phyloP scores from a whole-genome alignment of 2,113 vertebrate genomes.

The Synodontis membranacea region DNA sequence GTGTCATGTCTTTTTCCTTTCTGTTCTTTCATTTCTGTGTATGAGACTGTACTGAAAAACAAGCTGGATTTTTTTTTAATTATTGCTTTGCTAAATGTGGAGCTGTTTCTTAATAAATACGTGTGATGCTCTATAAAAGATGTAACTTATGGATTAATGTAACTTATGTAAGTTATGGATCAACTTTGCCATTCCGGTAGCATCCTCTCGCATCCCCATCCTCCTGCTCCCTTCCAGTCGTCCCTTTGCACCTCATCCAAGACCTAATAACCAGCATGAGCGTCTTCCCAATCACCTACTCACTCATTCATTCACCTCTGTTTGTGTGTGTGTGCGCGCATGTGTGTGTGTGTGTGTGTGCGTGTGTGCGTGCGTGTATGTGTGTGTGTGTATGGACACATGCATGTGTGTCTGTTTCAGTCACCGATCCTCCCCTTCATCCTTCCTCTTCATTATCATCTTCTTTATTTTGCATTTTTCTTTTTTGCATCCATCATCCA shows the following conservation, averaged over 20 bases:
- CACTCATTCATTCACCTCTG: constrained; percentile 55
- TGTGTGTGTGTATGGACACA: constrained; percentile 56
- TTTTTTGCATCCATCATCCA: constrained; percentile 37
- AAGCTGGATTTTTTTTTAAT: neutral
- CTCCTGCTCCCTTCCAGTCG: constrained; percentile 38
- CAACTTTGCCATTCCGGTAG: constrained; percentile 71
- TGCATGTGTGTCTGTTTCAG: constrained; percentile 57
- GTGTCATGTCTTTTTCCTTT: neutral
- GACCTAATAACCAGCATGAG: constrained; percentile 62
- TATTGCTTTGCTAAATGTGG: neutral
- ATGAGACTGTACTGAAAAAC: neutral
- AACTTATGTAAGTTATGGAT: constrained; percentile 77
- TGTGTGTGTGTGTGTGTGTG: constrained; percentile 50
- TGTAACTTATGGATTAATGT: constrained; percentile 78
- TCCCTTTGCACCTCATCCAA: constrained; percentile 45
- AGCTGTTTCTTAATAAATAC: neutral
- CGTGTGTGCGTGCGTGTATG: constrained; percentile 58
- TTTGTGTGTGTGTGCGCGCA: constrained; percentile 47
- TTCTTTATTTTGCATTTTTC: neutral
- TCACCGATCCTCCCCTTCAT: neutral
- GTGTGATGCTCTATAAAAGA: constrained; percentile 31
- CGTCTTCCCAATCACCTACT: constrained; percentile 53
- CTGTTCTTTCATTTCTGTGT: neutral
- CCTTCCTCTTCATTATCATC: neutral
- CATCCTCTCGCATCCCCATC: constrained; percentile 54